Conservation (phyloP, 1,140 invertebrate genomes). For the Drosophila carrolli region DNA sequence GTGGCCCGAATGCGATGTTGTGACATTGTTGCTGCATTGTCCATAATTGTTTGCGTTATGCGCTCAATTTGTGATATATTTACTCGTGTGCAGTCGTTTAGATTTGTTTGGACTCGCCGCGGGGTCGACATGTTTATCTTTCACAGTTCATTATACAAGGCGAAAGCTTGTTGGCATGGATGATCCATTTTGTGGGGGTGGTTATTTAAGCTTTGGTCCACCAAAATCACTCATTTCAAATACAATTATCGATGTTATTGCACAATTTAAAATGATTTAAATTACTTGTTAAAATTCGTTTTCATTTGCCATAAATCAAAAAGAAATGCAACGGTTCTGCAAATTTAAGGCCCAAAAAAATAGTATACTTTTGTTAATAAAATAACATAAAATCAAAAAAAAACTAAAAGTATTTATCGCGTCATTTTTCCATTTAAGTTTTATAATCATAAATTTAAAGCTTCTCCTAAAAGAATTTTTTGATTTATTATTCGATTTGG, state of each 20-base stretch:
- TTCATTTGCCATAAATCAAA: too few species aligned
- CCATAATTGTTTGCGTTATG: conserved; percentile 38
- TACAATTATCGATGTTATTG: neutral
- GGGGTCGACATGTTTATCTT: conserved; percentile 20
- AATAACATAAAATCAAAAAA: too few species aligned
- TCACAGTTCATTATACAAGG: conserved; percentile 13
- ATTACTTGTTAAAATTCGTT: too few species aligned
- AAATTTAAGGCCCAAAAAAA: too few species aligned
- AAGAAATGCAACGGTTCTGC: too few species aligned
- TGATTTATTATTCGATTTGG: too few species aligned
- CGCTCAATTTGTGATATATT: conserved; percentile 47
- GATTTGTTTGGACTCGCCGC: conserved; percentile 9
- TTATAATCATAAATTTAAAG: too few species aligned
- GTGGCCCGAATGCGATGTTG: conserved; percentile 9
- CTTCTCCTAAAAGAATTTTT: too few species aligned
- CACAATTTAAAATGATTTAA: neutral
- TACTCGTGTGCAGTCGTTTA: conserved; percentile 20
- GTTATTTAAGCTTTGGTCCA: neutral
- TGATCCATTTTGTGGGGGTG: neutral
- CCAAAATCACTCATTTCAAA: conserved; percentile 3
- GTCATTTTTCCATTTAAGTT: too few species aligned
- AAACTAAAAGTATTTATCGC: too few species aligned
- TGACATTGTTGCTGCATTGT: conserved; percentile 36
- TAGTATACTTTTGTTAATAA: too few species aligned
- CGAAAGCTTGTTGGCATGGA: neutral